Evolutionary conservation across 2,888 invertebrate genomes (phyloP), one percentile per base, ranked within the genome.

Genomic region (Drosophila nr. fundita): DNA sequence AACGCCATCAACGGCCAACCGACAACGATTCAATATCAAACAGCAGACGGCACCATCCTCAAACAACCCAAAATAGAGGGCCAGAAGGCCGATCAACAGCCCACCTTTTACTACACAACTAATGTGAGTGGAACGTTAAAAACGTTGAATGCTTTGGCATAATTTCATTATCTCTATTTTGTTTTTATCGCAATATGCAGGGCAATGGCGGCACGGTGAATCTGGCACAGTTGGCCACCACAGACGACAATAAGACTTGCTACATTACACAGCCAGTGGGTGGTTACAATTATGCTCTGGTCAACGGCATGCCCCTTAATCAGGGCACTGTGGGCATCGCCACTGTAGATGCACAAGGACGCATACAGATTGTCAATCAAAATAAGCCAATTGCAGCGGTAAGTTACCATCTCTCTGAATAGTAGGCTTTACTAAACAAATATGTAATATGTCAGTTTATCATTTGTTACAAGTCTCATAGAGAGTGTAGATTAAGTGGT

Each of bases 251-350:
- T 87, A 96, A 96, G 91, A 95, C 95, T 52, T 96, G 96, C 91
- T 96, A 96, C 90, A 96, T 96, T 82, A 96, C 96, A 30, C 96
- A 96, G 87, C 96, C 96, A 7, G 95, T 96, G 86, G 95, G 95
- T 59, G 95, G 95, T 55, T 93, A 93, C 63, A 97, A 97, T 91
- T 97, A 97, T 94, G 97, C 97, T 4, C 94, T 97, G 81, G 95
- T 96, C 57, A 97, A 97, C 93, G 97, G 97, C 92, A 97, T 97
- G 96, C 96, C 97, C 87, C 94, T 97, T 70, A 92, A 92, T 69
- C 95, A 95, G 63, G 95, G 95, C 90, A 95, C 95, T 15, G 92
- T 93, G 15, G 93, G 93, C 21, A 93, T 93, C 32, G 93, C 93
- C 38, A 93, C 93, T 8, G 89, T 93, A 34, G 93, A 93, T 79